Conservation (phyloP, 2,113 vertebrate species). For the Plectropomus leopardus region DNA sequence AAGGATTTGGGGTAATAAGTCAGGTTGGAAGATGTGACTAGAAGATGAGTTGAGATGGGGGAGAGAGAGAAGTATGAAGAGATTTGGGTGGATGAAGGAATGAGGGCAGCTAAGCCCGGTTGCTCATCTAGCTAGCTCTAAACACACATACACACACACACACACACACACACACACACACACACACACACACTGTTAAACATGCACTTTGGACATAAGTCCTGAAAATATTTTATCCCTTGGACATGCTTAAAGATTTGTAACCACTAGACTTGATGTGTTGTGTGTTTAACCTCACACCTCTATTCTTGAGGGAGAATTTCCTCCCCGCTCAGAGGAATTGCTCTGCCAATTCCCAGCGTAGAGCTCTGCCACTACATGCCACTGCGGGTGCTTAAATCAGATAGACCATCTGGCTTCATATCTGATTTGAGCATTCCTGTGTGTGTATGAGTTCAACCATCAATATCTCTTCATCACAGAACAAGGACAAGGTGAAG, state of each 20-base stretch:
- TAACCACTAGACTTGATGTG: constrained; percentile 1
- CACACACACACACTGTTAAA: background rate
- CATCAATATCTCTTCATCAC: constrained; percentile 45
- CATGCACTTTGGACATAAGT: constrained; percentile 22
- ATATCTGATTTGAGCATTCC: constrained; percentile 47
- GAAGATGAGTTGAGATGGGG: constrained; percentile 57
- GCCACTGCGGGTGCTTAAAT: constrained; percentile 29
- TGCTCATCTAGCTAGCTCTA: constrained; percentile 51
- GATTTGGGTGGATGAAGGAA: constrained; percentile 74
- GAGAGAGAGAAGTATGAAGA: constrained; percentile 36
- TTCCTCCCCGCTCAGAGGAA: background rate
- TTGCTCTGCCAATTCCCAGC: constrained; percentile 2
- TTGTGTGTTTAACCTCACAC: constrained; percentile 10
- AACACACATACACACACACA: constrained; percentile 44
- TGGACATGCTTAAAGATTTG: constrained; percentile 19
- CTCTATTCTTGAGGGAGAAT: background rate
- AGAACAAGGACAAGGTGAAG: constrained; percentile 28
- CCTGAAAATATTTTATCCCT: background rate
- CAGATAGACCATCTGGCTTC: constrained; percentile 44
- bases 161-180: too few relatives aligned
- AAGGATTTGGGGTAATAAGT: constrained; percentile 68
- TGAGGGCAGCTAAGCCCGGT: constrained; percentile 62
- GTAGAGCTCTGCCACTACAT: constrained; percentile 21
- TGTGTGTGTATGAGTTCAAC: constrained; percentile 12
- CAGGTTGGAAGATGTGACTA: constrained; percentile 62